Conservation (phyloP, 1,140 invertebrate species). For the Pogonus chalceus region DNA sequence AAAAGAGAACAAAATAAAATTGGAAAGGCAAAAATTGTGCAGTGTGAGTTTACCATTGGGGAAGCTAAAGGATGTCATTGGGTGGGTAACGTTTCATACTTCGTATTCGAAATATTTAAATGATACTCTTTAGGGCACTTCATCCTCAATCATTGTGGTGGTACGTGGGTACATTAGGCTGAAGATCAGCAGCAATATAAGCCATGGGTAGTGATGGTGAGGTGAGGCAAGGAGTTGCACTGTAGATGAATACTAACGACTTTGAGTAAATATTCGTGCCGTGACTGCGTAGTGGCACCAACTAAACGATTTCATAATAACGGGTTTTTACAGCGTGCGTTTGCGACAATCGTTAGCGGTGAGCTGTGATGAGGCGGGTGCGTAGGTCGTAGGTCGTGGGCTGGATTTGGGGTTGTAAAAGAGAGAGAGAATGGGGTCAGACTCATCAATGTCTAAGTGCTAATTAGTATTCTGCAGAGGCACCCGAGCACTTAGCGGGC, state of each 20-base stretch:
- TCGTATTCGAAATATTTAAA: too few species aligned
- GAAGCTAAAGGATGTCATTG: too few species aligned
- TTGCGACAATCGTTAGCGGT: neutral
- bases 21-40: too few species aligned
- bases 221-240: too few species aligned
- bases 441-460: conserved; percentile 21
- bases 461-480: conserved; percentile 22
- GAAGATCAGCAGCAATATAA: too few species aligned
- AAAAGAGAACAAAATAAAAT: too few species aligned
- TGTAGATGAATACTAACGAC: conserved; percentile 6
- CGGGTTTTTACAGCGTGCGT: neutral
- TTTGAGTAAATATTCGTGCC: conserved; percentile 6
- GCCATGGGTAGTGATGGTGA: too few species aligned
- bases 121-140: too few species aligned
- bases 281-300: neutral
- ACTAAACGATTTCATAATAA: neutral
- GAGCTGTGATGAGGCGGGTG: neutral
- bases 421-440: conserved; percentile 15
- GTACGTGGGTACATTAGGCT: too few species aligned
- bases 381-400: neutral
- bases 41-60: too few species aligned
- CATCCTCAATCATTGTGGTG: too few species aligned
- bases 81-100: too few species aligned
- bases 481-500: conserved; percentile 16
- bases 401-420: neutral